These are phyloP conservation scores for Osedax fenrisi DNA, from an alignment of 2,888 invertebrate genomes.

Conservation along the genomic window DNA sequence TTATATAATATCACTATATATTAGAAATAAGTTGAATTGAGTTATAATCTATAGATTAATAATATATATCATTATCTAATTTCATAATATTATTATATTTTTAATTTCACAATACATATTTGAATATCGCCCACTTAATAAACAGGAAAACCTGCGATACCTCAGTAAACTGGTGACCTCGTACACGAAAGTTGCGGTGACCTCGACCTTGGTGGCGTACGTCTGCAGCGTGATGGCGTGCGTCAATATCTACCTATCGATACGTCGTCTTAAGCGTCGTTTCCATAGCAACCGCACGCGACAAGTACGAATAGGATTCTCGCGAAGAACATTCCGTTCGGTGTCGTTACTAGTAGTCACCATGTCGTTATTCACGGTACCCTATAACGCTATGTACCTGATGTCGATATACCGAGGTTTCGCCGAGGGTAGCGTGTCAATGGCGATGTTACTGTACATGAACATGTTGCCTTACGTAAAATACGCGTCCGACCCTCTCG, in stretches of 20 bases:
- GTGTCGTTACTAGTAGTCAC: neutral
- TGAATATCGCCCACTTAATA: too few relatives aligned
- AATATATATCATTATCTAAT: too few relatives aligned
- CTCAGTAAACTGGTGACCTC: neutral
- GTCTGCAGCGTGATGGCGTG: neutral
- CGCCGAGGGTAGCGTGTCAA: too few relatives aligned
- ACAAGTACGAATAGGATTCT: neutral
- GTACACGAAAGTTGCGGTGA: neutral
- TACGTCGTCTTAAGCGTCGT: neutral
- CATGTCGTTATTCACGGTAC: conserved; percentile 8
- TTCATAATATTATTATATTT: too few relatives aligned
- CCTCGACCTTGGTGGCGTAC: neutral
- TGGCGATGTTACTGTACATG: conserved; percentile 11
- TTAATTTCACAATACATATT: too few relatives aligned
- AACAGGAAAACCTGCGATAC: neutral
- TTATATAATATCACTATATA: too few relatives aligned
- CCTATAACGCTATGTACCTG: neutral
- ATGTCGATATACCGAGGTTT: neutral
- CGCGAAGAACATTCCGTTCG: conserved; percentile 7
- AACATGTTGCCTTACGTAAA: conserved; percentile 7
- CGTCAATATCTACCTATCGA: neutral
- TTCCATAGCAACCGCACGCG: neutral
- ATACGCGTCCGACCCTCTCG: neutral
- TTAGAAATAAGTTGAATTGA: too few relatives aligned
- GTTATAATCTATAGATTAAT: too few relatives aligned